These are phyloP conservation scores for Athetis lepigone DNA, from an alignment of 2,888 invertebrate species.

Conservation along the genomic window DNA sequence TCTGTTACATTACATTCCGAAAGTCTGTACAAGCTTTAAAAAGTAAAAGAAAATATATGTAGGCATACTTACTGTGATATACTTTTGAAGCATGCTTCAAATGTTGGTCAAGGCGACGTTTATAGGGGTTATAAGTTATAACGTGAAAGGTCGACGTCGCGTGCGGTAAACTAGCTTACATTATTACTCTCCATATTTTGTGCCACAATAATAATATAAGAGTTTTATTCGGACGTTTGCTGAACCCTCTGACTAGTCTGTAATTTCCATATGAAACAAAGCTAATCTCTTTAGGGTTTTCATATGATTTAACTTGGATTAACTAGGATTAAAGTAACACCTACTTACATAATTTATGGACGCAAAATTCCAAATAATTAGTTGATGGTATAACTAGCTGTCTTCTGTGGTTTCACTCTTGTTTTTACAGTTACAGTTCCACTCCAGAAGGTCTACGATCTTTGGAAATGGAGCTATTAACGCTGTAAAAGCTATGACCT, in stretches of 20 bases:
- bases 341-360: conserved; percentile 16
- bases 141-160: conserved; percentile 62
- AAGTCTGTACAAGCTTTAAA: too few relatives aligned
- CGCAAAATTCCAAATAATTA: conserved; percentile 7
- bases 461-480: too few relatives aligned
- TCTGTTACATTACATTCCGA: too few relatives aligned
- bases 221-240: conserved; percentile 31
- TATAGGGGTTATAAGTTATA: conserved; percentile 63
- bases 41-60: too few relatives aligned
- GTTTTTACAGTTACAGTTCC: too few relatives aligned
- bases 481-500: too few relatives aligned
- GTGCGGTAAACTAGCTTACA: conserved; percentile 53
- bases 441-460: too few relatives aligned
- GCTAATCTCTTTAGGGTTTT: conserved; percentile 19
- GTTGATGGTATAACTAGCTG: too few relatives aligned
- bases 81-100: conserved; percentile 6
- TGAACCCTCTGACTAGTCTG: conserved; percentile 4
- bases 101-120: conserved; percentile 70
- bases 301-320: conserved; percentile 15
- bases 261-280: conserved; percentile 42
- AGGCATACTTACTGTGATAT: conserved; percentile 16
- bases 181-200: conserved; percentile 51
- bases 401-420: too few relatives aligned
- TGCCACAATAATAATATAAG: conserved; percentile 35
- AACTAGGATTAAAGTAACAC: conserved; percentile 15